Conservation (phyloP, 2,888 invertebrate genomes). For the Spatulosminthurus flaviceps region DNA sequence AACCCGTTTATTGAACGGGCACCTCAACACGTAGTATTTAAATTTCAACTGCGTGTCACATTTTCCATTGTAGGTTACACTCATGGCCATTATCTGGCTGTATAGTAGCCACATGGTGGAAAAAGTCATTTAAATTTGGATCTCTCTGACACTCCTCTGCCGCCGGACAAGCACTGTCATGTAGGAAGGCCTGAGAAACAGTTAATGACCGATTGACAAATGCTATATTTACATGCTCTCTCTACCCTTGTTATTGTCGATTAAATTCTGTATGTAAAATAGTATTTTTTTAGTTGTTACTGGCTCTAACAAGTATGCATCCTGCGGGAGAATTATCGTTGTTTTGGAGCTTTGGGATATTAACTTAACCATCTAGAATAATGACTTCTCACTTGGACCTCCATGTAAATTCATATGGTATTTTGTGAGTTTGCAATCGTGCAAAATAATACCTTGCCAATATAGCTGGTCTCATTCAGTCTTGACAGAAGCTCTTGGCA, state of each 20-base stretch:
- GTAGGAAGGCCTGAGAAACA: neutral
- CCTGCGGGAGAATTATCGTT: too few species aligned
- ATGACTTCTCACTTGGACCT: too few species aligned
- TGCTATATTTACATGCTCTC: constrained; percentile 11
- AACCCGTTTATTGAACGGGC: neutral
- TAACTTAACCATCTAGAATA: too few species aligned
- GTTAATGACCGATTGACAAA: constrained; percentile 36
- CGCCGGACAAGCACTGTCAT: neutral
- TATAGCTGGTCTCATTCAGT: neutral
- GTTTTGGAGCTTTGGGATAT: too few species aligned
- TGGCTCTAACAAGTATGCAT: too few species aligned
- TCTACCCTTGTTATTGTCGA: neutral
- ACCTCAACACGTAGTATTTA: neutral
- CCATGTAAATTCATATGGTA: too few species aligned
- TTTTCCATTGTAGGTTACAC: neutral
- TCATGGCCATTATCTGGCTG: neutral
- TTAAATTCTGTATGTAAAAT: too few species aligned
- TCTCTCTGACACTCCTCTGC: constrained; percentile 11
- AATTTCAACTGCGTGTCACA: neutral
- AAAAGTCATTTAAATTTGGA: constrained; percentile 4
- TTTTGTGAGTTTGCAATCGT: neutral
- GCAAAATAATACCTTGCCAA: neutral
- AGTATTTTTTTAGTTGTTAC: too few species aligned
- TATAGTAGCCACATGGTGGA: neutral
- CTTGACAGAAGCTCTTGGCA: neutral